phyloP scores from a whole-genome alignment of 2,113 vertebrate genomes.

The Equus quagga region DNA sequence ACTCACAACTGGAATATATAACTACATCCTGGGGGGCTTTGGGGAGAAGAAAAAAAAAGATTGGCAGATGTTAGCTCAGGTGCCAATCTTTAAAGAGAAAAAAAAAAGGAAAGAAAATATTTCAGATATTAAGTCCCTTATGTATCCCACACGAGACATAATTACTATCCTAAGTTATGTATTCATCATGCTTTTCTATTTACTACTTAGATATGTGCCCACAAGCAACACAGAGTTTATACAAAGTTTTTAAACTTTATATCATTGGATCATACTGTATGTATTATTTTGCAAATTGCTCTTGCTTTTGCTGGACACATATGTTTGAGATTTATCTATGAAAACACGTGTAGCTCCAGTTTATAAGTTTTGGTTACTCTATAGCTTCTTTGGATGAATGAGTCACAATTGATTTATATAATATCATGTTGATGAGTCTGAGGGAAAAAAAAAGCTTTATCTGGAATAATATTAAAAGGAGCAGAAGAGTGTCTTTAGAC shows the following conservation, averaged over 20 bases:
- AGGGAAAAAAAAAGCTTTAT: not conserved
- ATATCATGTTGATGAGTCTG: not conserved
- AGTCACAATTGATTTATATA: not conserved
- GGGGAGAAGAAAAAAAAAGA: no score
- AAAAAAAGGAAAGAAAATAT: not conserved
- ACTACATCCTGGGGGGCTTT: no score
- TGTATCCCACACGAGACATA: not conserved
- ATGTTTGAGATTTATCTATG: not conserved
- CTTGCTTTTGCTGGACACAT: not conserved
- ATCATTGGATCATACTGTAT: not conserved
- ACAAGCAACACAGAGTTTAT: not conserved
- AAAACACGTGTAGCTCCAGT: not conserved
- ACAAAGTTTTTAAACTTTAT: not conserved
- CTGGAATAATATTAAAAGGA: not conserved
- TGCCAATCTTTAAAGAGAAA: no score
- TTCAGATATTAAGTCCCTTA: not conserved
- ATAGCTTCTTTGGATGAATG: not conserved
- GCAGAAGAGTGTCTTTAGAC: not conserved
- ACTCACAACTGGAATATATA: no score
- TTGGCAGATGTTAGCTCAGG: no score
- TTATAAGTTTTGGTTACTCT: not conserved
- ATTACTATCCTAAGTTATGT: not conserved
- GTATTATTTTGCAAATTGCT: not conserved
- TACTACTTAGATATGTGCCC: not conserved
- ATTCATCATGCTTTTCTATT: not conserved